Evolutionary conservation across 1,140 invertebrate species (phyloP).

Genomic region (Procambarus clarkii): DNA sequence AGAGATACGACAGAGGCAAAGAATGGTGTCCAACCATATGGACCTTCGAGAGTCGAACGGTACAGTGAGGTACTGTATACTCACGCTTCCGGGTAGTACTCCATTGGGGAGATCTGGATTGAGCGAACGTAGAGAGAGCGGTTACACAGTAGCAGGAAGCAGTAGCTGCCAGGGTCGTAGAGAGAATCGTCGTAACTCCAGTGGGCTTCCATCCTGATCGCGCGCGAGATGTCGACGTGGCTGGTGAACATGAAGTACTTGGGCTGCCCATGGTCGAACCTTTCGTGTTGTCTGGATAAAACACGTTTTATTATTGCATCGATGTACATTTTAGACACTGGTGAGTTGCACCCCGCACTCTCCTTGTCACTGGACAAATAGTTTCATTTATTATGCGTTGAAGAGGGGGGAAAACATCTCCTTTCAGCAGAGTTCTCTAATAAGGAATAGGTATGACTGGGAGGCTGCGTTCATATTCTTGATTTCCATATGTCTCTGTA

Average conservation of each 20-base stretch:
- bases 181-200: constrained; percentile 41
- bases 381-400: too few species aligned
- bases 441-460: too few species aligned
- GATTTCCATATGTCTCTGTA: too few species aligned
- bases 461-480: too few species aligned
- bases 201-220: constrained; percentile 46
- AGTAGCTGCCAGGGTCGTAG: constrained; percentile 47
- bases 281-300: constrained; percentile 29
- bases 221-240: constrained; percentile 43
- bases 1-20: neutral
- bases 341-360: too few species aligned
- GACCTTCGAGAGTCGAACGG: too few species aligned
- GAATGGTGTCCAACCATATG: neutral
- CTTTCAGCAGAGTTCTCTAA: too few species aligned
- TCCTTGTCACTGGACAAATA: too few species aligned
- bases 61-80: neutral
- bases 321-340: too few species aligned
- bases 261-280: constrained; percentile 59
- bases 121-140: constrained; percentile 46
- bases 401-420: too few species aligned
- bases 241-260: constrained; percentile 61
- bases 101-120: constrained; percentile 41
- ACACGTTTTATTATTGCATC: too few species aligned
- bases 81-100: constrained; percentile 48
- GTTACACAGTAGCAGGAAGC: constrained; percentile 48